Base-by-base conservation (phyloP, 2,797 vertebrate species). In the Lutjanus campechanus region DNA sequence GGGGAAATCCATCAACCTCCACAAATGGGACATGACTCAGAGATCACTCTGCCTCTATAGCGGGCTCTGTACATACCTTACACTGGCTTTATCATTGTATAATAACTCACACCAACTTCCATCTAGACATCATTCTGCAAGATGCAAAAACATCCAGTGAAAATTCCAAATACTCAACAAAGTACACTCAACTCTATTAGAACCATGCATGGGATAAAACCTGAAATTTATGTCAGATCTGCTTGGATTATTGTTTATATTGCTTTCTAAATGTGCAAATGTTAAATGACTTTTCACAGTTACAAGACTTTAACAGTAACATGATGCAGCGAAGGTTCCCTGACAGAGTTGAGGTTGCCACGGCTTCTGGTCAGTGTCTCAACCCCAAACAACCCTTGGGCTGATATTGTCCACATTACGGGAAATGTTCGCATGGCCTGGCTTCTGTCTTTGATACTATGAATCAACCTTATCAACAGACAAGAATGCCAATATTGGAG, bases 1-100 rank as follows among this genome's bases (percentile, higher is more conserved):
- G 86, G 86, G 91, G 91, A 95, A 95, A 96, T 96, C 95, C 92
- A 96, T 96, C 95, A 96, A 85, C 69, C 88, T 84, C 92, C 85
- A 92, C 91, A 93, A 94, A 94, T 89, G 88, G 91, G 92, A 94
- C 94, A 92, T 92, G 92, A 93, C 88, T 93, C 89, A 87, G 90
- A 89, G 92, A 94, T 94, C 92, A 89, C 81, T 85, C 82, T 86
- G 86, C 92, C 84, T 92, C 88, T 90, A 53, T 88, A 86, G 83
- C 44, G 76, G 79, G 85, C 86, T 88, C 89, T 87, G 84, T 89
- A 86, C 85, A 90, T 84, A 90, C 82, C 88, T 84, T 63, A 71
- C 82, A 81, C 84, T 76, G 82, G 90, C 90, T 90, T 89, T 90
- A 89, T 88, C 81, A 76, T 86, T 85, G 83, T 80, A 84, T 76